Evolutionary conservation across 1,140 invertebrate genomes (phyloP), one percentile per base, ranked within the genome.

Genomic region (Drosophila hydei): DNA sequence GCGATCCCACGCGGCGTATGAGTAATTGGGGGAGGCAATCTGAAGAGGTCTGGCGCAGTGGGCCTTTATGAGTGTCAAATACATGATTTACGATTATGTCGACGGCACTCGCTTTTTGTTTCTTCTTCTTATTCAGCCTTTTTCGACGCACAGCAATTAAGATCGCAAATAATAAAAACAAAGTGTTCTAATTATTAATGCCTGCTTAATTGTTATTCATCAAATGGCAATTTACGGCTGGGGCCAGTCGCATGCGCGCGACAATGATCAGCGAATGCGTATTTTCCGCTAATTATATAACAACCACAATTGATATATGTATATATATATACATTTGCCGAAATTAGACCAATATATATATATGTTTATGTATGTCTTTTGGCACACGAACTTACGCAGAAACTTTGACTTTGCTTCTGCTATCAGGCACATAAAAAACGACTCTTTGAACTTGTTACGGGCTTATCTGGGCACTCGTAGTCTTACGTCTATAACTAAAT

Each of bases 181-280:
- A 62, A 48, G 14, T 54, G 52, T 14, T 65, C 45, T 54, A 55
- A 77, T 81, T 81, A 81, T 77, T 81, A 70, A 69, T 61, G 71
- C 61, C 62, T 50, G 64, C 58, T 78, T 83, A 78, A 83, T 83
- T 83, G 79, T 40, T 56, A 68, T 61, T 75, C 75, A 83, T 78
- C 75, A 78, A 75, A 61, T 43, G 58, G 25, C 60, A 81, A 81
- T 81, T 81, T 77, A 81, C 77, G 18, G 14, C 30, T 12, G 11
- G 8, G 64, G 36, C 30, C 58, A 42, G n/a, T 42, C 38, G 19
- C 30, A 59, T 33, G 30, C 30, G 30, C 25, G 14, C 42, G 30
- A 45, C 25, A 25, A 21, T 18, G 30, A 33, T 33, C 30, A 11
- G 9, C 7, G 48, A 38, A 14, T 60, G 56, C 56, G 56, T 36